Evolutionary conservation across 2,113 vertebrate species (phyloP).

Genomic region (Ornithorhynchus anatinus): DNA sequence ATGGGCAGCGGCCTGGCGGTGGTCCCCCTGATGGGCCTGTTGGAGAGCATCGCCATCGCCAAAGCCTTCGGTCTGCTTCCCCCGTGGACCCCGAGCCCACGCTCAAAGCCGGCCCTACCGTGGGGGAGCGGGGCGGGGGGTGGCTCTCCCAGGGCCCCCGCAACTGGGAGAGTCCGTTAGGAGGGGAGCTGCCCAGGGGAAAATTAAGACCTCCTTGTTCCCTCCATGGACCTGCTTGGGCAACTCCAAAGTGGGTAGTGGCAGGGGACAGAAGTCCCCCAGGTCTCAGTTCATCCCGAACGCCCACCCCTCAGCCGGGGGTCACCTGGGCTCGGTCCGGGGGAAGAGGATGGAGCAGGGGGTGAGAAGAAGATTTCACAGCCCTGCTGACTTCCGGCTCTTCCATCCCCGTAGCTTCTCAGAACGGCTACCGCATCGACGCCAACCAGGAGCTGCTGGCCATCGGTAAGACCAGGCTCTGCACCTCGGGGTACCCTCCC

Average conservation of each 20-base stretch:
- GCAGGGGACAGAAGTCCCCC: accelerated
- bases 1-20: conserved; percentile 87
- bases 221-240: no score
- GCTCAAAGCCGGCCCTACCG: accelerated
- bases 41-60: conserved; percentile 92
- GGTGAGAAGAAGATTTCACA: background rate
- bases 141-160: background rate
- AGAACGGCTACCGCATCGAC: conserved; percentile 86
- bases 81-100: accelerated
- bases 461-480: conserved; percentile 84
- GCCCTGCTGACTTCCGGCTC: background rate
- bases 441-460: conserved; percentile 93
- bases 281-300: accelerated
- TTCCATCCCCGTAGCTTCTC: conserved; percentile 74
- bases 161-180: background rate
- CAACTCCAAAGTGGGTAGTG: accelerated
- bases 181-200: background rate
- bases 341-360: accelerated
- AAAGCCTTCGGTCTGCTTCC: conserved; percentile 87
- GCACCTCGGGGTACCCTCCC: no score
- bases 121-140: accelerated
- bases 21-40: conserved; percentile 89
- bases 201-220: background rate
- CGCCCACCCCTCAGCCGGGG: no score
- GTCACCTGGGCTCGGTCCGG: accelerated